Conservation (phyloP, 2,888 invertebrate genomes). For the Ptychoptera albimana region DNA sequence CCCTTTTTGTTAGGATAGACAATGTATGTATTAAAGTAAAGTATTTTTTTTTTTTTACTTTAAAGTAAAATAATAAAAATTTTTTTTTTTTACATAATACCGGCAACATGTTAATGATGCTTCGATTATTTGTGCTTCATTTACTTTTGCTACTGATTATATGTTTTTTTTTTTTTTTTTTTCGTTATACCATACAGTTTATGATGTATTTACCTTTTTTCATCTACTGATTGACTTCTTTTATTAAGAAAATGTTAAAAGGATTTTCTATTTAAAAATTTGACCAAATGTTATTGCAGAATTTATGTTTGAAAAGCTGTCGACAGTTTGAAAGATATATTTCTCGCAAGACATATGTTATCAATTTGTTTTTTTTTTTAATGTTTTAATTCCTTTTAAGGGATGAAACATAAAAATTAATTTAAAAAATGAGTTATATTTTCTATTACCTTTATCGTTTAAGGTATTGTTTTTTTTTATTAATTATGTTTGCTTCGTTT, state of each 20-base stretch:
- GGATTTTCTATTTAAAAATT: not conserved
- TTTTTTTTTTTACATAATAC: too few species aligned
- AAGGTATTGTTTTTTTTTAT: too few species aligned
- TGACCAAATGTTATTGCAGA: not conserved
- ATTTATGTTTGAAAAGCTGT: not conserved
- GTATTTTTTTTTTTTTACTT: slow-evolving; percentile 1
- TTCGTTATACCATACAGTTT: too few species aligned
- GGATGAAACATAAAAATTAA: not conserved
- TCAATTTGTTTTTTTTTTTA: not conserved
- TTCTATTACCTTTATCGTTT: too few species aligned
- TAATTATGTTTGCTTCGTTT: too few species aligned
- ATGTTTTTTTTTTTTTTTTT: too few species aligned
- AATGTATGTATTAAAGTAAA: slow-evolving; percentile 6
- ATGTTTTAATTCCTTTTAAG: not conserved
- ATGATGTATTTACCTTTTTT: too few species aligned
- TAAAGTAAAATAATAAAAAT: not conserved
- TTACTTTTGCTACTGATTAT: slow-evolving; percentile 9
- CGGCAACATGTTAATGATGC: slow-evolving; percentile 7
- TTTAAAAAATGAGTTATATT: not conserved
- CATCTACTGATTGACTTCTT: too few species aligned
- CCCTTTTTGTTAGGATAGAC: too few species aligned
- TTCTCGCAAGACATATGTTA: not conserved
- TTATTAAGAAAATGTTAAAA: too few species aligned
- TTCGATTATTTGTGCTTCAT: slow-evolving; percentile 9
- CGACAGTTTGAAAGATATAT: not conserved